Percentiles rank a stretch among this genome's conserved stretches.
These are phyloP conservation scores for Thrips palmi DNA, from an alignment of 1,140 invertebrate genomes.

Conservation along the genomic window DNA sequence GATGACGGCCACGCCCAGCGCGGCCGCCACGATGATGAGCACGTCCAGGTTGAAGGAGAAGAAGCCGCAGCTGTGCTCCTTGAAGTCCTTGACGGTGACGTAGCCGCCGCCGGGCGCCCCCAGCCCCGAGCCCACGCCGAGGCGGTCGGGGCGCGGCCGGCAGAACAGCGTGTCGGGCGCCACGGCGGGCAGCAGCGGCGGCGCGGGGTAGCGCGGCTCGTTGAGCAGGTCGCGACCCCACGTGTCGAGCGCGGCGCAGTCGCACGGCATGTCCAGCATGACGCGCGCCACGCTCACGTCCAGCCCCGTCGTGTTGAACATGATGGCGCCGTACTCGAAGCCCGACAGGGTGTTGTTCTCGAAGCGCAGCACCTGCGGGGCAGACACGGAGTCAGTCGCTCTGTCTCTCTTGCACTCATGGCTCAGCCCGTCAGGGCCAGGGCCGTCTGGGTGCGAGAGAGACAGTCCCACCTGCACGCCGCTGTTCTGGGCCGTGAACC, in stretches of 20 bases:
- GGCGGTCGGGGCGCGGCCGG: conserved; percentile 9
- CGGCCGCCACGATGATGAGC: conserved; percentile 15
- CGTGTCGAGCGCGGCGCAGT: conserved; percentile 29
- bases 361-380: too few species aligned
- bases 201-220: conserved; percentile 20
- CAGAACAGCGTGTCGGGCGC: conserved; percentile 14
- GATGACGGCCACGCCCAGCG: conserved; percentile 14
- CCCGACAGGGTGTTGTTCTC: conserved; percentile 39
- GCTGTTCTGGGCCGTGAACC: background rate
- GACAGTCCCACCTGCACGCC: background rate
- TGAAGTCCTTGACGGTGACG: conserved; percentile 17
- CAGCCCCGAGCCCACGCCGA: conserved; percentile 4
- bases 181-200: conserved; percentile 13
- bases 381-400: too few species aligned
- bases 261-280: conserved; percentile 36
- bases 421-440: conserved; percentile 16
- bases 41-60: too few species aligned
- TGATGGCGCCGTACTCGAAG: conserved; percentile 34
- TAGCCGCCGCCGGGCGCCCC: conserved; percentile 7
- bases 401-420: too few species aligned
- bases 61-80: conserved; percentile 21
- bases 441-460: conserved; percentile 8
- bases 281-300: conserved; percentile 32
- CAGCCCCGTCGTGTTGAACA: conserved; percentile 34
- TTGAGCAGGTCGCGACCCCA: conserved; percentile 27